phyloP scores from a whole-genome alignment of 2,113 vertebrate genomes.

The Nothoprocta pentlandii region DNA sequence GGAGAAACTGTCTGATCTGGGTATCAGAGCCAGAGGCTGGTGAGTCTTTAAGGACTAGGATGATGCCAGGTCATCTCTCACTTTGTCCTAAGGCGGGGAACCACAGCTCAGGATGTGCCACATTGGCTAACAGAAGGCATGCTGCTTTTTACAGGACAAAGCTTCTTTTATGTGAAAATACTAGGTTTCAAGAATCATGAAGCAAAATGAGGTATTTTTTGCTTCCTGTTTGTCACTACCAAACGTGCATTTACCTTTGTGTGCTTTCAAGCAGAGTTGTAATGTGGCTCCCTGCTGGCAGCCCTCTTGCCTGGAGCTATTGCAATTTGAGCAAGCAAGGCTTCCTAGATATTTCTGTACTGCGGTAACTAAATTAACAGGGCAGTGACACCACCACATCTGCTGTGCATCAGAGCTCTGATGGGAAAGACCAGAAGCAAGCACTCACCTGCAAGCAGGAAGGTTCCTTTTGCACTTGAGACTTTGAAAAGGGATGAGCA shows the following conservation, averaged over 20 bases:
- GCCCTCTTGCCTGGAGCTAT: conserved; percentile 12
- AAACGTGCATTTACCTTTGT: neutral
- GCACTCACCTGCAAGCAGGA: neutral
- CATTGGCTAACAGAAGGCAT: neutral
- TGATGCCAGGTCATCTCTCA: neutral
- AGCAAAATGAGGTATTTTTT: neutral
- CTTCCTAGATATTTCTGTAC: conserved; percentile 1
- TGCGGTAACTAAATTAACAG: neutral
- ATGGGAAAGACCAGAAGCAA: neutral
- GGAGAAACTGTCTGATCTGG: neutral
- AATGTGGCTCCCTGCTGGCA: neutral
- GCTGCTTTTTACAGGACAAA: neutral
- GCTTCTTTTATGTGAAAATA: neutral
- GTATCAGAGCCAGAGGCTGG: neutral
- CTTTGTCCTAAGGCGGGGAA: neutral
- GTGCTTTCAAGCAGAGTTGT: neutral
- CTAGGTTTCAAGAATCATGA: neutral
- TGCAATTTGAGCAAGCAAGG: neutral
- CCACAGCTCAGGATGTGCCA: neutral
- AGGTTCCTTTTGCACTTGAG: neutral
- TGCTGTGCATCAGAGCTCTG: neutral
- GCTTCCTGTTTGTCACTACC: neutral
- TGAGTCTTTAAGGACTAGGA: neutral
- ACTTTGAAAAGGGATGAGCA: neutral
- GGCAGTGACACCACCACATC: neutral